Evolutionary conservation across 1,140 invertebrate genomes (phyloP), one percentile per base, ranked within the genome.

Genomic region (Heliconius eleuchia): DNA sequence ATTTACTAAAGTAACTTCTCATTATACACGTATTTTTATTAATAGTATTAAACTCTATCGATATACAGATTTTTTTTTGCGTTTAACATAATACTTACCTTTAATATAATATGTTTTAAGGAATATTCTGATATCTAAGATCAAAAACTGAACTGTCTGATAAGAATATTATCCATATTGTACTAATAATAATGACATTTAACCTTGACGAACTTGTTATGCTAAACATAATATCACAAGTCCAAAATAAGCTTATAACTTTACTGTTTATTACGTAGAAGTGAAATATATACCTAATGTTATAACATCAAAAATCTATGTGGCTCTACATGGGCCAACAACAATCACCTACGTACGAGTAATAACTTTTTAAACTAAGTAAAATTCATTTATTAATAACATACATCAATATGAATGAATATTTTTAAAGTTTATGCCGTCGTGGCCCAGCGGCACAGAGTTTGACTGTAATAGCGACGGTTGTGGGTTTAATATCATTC

Each of bases 161-260:
- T 66, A 66, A 66, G 60, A 23, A 30, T 66, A 66, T 66, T 30
- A 11, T 80, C 79, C 81, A 86, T 87, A 87, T 84, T 84, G 82
- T 87, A 85, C 80, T 57, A 82, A 74, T 82, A 86, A 87, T 86
- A 86, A 42, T 74, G 82, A 77, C 71, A 82, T 79, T 79, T 82
- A 89, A 88, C 88, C 89, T 91, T 92, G 88, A 82, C 84, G 71
- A 91, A 92, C 90, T 85, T 81, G 90, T 91, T 92, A 92, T 92
- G 90, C 84, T 87, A 91, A 91, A 86, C 79, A 82, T 83, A 83
- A 86, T 85, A 89, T 86, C 85, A 87, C 83, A 82, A 87, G 83
- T 85, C 66, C 85, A 86, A 87, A 87, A 88, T 85, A 86, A 86
- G 83, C 42, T 66, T 66, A 60, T 9, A n/a, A 13, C n/a, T 60